Base-by-base conservation (phyloP, 1,140 invertebrate genomes). In the Dendroctonus ponderosae region DNA sequence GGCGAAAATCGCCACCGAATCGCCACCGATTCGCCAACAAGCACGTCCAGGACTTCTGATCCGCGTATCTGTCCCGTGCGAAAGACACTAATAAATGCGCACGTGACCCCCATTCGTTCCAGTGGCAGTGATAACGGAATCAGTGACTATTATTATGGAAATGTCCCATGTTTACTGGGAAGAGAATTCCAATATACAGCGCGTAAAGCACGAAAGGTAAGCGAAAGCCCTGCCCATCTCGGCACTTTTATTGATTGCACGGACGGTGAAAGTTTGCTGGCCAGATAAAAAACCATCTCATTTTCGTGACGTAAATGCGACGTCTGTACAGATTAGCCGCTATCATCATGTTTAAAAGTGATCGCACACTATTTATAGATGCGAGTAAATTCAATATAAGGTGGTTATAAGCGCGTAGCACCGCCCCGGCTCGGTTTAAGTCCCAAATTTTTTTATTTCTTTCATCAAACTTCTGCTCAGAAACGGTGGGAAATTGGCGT, bases 201-300 rank as follows among this genome's bases (percentile, higher is more conserved):
- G 69, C 41, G 66, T 73, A 46, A 75, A 75, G 60, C 73, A 71
- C 52, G 73, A 75, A 69, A 69, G 73, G 73, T 75, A 65, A 68
- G 70, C 58, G 14, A 60, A 60, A 41, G 9, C 14, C 12, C 38
- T 37, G 8, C 7, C 38, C 41, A 14, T 7, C 7, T 9, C n/a
- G 12, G 52, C 48, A 38, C 44, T 15, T 12, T 37, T 53, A 41
- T 15, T 11, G 9, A 5, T 46, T 11, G 9, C 52, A 38, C 9
- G 2, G 5, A 44, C 7, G 12, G 38, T 42, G 5, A 40, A 12
- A 53, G 39, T 53, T 37, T 56, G 42, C 39, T 7, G 12, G 38
- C 15, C 38, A 26, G 26, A 6, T 50, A 46, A 56, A 60, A 53
- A 69, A 69, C 44, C 50, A 57, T 53, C 54, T 61, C 51, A 46